A percentile compares a stretch with the other conserved stretches of the same genome.
Evolutionary conservation across 2,888 invertebrate species (phyloP).

Genomic region (Tetranychus truncatus): DNA sequence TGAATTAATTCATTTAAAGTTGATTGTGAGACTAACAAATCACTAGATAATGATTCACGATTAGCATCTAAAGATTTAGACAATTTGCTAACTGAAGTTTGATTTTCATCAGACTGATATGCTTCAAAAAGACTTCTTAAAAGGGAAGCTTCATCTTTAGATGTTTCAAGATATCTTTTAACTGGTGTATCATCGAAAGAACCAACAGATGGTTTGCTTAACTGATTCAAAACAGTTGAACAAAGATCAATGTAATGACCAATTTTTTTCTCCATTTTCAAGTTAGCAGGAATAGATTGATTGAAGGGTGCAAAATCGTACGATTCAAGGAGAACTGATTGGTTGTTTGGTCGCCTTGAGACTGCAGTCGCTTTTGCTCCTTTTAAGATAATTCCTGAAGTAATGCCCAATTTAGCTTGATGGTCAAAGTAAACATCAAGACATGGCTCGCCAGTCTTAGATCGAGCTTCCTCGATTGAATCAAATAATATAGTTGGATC

Average conservation of each 20-base stretch:
- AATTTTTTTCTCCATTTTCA: not conserved
- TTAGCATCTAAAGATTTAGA: not conserved
- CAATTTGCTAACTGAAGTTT: not conserved
- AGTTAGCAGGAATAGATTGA: not conserved
- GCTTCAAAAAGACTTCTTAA: not conserved
- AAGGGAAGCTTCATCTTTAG: conserved; percentile 2
- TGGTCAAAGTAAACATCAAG: conserved; percentile 9
- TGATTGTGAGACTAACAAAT: not conserved
- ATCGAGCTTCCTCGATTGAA: not conserved
- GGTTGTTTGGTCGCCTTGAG: not conserved
- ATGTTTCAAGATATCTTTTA: not conserved
- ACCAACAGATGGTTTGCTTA: not conserved
- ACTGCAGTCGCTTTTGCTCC: conserved; percentile 6
- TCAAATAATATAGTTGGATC: not conserved
- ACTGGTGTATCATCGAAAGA: not conserved
- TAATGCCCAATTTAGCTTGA: not conserved
- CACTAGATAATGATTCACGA: not conserved
- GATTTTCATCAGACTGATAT: not conserved
- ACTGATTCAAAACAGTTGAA: not conserved
- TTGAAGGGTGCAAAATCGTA: not conserved
- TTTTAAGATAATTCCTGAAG: conserved; percentile 3
- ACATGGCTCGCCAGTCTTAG: not conserved
- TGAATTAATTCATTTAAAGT: not conserved
- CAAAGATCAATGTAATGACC: not conserved
- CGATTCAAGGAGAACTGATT: conserved; percentile 4